Evolutionary conservation across 92 coral and sea anemone genomes (phyloP), one percentile per base, ranked within the genome.

Genomic region (Actinernus sp.): DNA sequence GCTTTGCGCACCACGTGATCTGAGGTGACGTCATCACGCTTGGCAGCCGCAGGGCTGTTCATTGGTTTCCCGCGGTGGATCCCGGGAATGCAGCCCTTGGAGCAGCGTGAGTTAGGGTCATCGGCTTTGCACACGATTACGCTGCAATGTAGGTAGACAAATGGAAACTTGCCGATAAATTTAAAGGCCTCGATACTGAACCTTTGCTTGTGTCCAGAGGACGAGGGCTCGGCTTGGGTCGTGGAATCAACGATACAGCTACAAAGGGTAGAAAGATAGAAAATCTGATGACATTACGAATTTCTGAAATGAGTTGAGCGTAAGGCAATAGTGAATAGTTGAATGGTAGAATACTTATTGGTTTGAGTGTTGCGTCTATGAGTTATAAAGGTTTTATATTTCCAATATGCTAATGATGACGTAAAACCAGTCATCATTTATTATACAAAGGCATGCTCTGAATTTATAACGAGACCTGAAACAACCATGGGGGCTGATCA

Each of bases 101-200:
- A 76, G 65, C 97, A 90, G 23, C 97, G 92, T 59, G 97, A 90
- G 37, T 86, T 68, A 22, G 59, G 79, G 53, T 90, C 92, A 21
- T 50, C 83, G 8, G 78, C 92, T 44, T 73, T 76, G 34, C 97
- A 90, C 27, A 90, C 97, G n/a, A 85, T 83, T 10, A 90, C 97
- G 40, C 87, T 82, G 54, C 97, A 90, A 53, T 90, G 97, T 16
- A 90, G 78, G 30, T 80, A 90, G 29, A 90, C 97, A 52, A 90
- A 90, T 1, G 92, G 92, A 68, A 79, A 90, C 7, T 90, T 78
- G 17, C 97, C 97, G 14, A 90, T 76, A 46, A 90, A 90, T 64
- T 90, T 85, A 51, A 81, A 86, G 40, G 89, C 86, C 47, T 85
- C 89, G 3, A 90, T 75, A 59, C 92, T 85, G 63, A 90, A 90